Conservation (phyloP, 2,113 vertebrate genomes). For the Phyllopteryx taeniolatus region DNA sequence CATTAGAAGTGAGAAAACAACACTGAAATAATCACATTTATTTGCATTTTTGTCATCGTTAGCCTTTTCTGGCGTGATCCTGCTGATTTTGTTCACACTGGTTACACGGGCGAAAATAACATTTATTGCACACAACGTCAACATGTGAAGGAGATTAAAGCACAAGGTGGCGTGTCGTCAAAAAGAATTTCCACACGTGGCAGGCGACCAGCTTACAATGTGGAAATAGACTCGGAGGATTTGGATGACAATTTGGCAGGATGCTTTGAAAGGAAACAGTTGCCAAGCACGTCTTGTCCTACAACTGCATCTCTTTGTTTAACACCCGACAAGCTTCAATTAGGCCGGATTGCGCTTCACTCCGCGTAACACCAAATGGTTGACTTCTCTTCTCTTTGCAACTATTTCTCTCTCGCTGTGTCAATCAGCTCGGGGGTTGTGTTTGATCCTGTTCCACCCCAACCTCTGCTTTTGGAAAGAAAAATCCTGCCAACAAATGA, state of each 20-base stretch:
- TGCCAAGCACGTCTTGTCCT: constrained; percentile 1
- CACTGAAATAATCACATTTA: constrained; percentile 27
- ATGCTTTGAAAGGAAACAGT: constrained; percentile 12
- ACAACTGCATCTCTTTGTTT: constrained; percentile 18
- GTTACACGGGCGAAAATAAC: constrained; percentile 3
- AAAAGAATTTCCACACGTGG: constrained; percentile 5
- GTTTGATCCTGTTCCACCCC: constrained; percentile 41
- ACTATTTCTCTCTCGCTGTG: constrained; percentile 15
- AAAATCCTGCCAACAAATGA: constrained; percentile 35
- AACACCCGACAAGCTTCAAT: constrained; percentile 15
- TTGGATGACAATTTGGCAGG: constrained; percentile 7
- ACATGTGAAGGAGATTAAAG: constrained; percentile 27
- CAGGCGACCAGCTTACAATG: constrained; percentile 7
- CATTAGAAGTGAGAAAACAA: constrained; percentile 16
- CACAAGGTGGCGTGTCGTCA: constrained; percentile 2
- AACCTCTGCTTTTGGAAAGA: constrained; percentile 30
- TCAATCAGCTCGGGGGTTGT: constrained; percentile 28
- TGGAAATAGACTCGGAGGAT: constrained; percentile 13
- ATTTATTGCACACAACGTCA: constrained; percentile 2
- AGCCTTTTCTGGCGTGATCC: constrained; percentile 22
- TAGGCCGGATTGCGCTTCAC: constrained; percentile 10
- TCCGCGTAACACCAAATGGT: constrained; percentile 2
- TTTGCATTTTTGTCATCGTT: constrained; percentile 37
- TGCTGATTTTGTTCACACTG: constrained; percentile 5
- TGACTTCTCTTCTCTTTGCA: background rate